These are phyloP conservation scores for Lemur catta DNA, from an alignment of 2,797 vertebrate species.

Conservation along the genomic window DNA sequence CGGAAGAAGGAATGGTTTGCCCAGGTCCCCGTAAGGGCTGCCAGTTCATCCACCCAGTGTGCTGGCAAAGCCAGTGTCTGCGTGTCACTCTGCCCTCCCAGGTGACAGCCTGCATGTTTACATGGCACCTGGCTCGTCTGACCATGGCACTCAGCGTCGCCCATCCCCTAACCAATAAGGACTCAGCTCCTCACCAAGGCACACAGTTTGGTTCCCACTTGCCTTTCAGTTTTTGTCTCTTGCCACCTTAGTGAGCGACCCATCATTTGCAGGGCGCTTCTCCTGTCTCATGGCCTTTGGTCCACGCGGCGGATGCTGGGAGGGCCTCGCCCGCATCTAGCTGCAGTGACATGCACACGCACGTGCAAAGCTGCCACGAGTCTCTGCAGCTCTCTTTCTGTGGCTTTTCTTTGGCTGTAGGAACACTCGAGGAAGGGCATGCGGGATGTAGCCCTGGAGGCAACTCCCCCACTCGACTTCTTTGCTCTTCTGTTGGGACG, in stretches of 20 bases:
- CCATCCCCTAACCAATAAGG: background rate
- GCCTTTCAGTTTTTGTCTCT: background rate
- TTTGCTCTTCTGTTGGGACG: background rate
- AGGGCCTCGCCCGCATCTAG: too few relatives aligned
- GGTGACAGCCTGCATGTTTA: background rate
- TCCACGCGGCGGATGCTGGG: background rate
- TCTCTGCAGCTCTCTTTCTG: background rate
- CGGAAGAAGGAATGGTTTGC: background rate
- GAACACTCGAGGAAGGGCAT: background rate
- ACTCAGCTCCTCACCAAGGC: background rate
- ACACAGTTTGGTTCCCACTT: background rate
- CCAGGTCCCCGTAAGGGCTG: background rate
- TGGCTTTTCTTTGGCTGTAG: background rate
- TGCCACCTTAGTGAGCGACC: too few relatives aligned
- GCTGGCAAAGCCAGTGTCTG: background rate
- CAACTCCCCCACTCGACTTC: background rate
- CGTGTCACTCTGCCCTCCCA: background rate
- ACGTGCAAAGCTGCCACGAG: background rate
- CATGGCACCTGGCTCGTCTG: background rate
- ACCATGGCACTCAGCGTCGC: background rate
- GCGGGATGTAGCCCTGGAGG: background rate
- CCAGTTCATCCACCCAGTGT: fast-evolving
- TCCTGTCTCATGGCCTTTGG: background rate
- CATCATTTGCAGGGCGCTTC: background rate
- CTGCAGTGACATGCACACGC: background rate